Conservation (phyloP, 2,113 vertebrate species). For the Tapirus terrestris region DNA sequence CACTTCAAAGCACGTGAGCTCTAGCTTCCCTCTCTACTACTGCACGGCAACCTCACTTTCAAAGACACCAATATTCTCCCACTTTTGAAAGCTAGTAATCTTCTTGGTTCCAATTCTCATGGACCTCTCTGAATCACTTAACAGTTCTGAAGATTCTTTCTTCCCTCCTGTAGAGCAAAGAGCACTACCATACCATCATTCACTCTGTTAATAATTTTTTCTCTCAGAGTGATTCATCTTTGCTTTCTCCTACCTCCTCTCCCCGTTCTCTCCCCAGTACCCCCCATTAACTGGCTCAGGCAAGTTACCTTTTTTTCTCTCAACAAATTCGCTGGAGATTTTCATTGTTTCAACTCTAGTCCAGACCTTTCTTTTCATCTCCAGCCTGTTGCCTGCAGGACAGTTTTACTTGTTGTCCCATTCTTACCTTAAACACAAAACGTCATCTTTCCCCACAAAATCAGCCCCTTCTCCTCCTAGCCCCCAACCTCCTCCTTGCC, state of each 20-base stretch:
- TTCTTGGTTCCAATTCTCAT: not conserved
- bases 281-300: not conserved
- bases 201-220: not conserved
- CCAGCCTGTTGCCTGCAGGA: not conserved
- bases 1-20: not conserved
- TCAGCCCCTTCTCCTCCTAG: not conserved
- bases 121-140: not conserved
- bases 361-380: not conserved
- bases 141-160: not conserved
- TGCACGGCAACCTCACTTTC: not conserved
- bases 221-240: not conserved
- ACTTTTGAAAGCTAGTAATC: not conserved
- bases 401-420: constrained; percentile 4
- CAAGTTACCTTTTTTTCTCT: not conserved
- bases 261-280: accelerated
- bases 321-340: not conserved
- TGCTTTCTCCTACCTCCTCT: not conserved
- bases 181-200: not conserved
- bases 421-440: constrained; percentile 23
- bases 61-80: not conserved
- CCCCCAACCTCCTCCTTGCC: too few species aligned
- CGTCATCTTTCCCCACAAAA: not conserved
- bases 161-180: not conserved
- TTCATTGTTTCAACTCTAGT: not conserved
- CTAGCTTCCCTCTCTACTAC: not conserved